Conservation (phyloP, 2,113 vertebrate genomes). For the Asarcornis scutulata region DNA sequence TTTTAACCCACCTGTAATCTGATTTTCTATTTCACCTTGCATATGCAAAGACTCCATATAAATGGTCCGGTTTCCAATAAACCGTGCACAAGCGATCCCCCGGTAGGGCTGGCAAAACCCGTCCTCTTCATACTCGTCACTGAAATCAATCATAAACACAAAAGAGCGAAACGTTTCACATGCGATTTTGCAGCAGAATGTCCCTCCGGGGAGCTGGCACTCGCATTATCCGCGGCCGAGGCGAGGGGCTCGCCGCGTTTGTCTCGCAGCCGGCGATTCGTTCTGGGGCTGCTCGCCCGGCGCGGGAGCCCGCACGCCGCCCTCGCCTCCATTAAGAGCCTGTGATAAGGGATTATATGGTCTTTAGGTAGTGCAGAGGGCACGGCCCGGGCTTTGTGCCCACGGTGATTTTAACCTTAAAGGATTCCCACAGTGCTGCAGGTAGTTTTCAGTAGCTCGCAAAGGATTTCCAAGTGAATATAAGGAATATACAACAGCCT, state of each 20-base stretch:
- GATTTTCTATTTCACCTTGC: conserved; percentile 98
- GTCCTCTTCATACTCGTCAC: conserved; percentile 93
- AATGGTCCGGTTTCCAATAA: conserved; percentile 96
- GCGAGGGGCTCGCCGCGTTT: neutral
- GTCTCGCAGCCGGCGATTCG: neutral
- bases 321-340: neutral
- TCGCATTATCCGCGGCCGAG: accelerated
- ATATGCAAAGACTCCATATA: conserved; percentile 98
- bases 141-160: conserved; percentile 62
- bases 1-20: conserved; percentile 91
- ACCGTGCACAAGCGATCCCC: conserved; percentile 96
- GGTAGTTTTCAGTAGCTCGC: neutral
- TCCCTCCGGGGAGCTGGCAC: conserved; percentile 75
- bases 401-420: neutral
- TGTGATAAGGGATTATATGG: conserved; percentile 1
- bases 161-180: neutral
- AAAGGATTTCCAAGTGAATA: neutral
- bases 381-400: neutral
- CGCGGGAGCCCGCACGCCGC: neutral
- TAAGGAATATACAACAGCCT: too few species aligned
- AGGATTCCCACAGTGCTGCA: neutral
- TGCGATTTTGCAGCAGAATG: neutral
- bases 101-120: conserved; percentile 98
- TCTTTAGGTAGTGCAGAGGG: neutral
- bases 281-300: neutral